Evolutionary conservation across 2,113 vertebrate species (phyloP).

Genomic region (Malurus elegans): DNA sequence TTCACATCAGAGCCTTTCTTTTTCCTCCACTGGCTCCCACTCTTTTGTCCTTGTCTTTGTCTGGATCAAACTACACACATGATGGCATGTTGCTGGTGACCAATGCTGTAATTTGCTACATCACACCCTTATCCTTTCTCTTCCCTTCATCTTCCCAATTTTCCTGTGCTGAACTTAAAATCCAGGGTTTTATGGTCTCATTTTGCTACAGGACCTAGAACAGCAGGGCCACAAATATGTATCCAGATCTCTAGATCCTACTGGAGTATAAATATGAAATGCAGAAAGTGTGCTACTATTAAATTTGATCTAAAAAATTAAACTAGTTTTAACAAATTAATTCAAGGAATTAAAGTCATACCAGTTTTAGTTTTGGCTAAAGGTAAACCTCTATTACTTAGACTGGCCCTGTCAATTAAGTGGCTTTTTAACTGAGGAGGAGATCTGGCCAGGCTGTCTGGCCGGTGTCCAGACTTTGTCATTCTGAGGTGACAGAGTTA

Average conservation of each 20-base stretch:
- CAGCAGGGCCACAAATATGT: background rate
- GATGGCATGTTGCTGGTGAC: background rate
- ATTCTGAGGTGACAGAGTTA: background rate
- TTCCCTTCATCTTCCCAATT: background rate
- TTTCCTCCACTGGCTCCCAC: background rate
- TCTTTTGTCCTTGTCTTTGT: background rate
- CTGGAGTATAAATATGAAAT: background rate
- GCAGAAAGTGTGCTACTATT: background rate
- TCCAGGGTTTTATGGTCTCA: background rate
- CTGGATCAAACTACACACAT: background rate
- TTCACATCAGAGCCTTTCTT: background rate
- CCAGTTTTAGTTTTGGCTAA: background rate
- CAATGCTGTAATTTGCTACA: background rate
- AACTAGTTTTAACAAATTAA: background rate
- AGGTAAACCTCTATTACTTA: background rate
- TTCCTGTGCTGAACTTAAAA: background rate
- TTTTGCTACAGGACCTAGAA: background rate
- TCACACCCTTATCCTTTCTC: background rate
- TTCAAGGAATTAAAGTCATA: background rate
- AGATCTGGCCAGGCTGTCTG: background rate
- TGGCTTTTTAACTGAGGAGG: background rate
- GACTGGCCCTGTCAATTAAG: background rate
- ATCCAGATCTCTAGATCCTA: background rate
- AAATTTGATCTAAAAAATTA: background rate
- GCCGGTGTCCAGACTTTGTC: no score